Conservation (phyloP, 2,888 invertebrate species). For the Lobophora halterata region DNA sequence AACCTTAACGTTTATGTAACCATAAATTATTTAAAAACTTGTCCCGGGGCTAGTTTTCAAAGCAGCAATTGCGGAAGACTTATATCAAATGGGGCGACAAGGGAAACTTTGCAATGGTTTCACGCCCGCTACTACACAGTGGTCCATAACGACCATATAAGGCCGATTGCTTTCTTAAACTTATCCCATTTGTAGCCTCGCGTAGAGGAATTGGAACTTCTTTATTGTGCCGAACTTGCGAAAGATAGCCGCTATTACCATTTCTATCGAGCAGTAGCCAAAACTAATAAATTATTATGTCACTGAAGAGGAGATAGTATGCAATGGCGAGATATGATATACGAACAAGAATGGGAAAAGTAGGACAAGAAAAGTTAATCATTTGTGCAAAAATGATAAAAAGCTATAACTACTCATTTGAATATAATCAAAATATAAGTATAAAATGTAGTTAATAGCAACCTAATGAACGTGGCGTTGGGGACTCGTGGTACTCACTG, state of each 20-base stretch:
- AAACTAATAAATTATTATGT: constrained; percentile 58
- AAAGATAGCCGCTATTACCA: constrained; percentile 68
- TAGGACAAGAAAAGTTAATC: constrained; percentile 50
- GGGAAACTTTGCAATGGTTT: constrained; percentile 70
- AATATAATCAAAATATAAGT: constrained; percentile 26
- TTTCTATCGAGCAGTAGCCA: constrained; percentile 63
- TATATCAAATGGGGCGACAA: constrained; percentile 66
- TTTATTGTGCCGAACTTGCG: constrained; percentile 72
- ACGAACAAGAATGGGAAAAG: constrained; percentile 51
- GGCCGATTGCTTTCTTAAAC: constrained; percentile 78
- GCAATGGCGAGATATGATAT: constrained; percentile 31
- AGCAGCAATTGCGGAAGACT: constrained; percentile 51
- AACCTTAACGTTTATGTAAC: constrained; percentile 42
- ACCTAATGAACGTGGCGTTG: constrained; percentile 1
- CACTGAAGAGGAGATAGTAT: constrained; percentile 29
- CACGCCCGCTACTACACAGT: constrained; percentile 65
- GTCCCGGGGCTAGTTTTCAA: constrained; percentile 35
- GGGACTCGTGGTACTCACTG: not conserved
- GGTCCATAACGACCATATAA: constrained; percentile 77
- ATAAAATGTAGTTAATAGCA: constrained; percentile 5
- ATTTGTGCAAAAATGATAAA: too few relatives aligned
- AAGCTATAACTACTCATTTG: constrained; percentile 29
- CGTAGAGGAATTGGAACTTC: constrained; percentile 70
- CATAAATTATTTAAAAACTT: constrained; percentile 47
- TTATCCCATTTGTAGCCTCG: constrained; percentile 75